These are phyloP conservation scores for Leucoptera coffeella DNA, from an alignment of 2,888 invertebrate genomes.

Conservation along the genomic window DNA sequence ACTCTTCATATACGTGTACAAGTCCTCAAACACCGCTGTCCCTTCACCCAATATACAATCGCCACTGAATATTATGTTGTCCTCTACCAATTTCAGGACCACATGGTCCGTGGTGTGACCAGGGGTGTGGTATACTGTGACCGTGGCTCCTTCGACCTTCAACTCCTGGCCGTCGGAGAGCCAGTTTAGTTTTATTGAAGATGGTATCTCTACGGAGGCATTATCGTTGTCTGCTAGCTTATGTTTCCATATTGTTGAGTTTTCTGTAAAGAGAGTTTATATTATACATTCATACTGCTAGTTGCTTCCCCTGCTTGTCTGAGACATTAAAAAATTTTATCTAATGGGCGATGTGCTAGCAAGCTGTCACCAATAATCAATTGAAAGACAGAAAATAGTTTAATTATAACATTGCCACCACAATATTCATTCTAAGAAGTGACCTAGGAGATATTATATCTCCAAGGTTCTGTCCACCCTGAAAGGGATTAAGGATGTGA, in stretches of 20 bases:
- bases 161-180: conserved; percentile 71
- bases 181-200: conserved; percentile 43
- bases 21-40: conserved; percentile 91
- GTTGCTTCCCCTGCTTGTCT: too few species aligned
- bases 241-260: conserved; percentile 64
- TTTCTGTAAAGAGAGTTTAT: conserved; percentile 14
- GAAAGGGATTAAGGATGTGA: too few species aligned
- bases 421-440: too few species aligned
- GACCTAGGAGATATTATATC: too few species aligned
- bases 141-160: conserved; percentile 75
- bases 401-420: too few species aligned
- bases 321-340: too few species aligned
- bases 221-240: conserved; percentile 44
- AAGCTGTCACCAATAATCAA: too few species aligned
- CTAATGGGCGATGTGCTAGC: too few species aligned
- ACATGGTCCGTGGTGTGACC: conserved; percentile 96
- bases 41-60: conserved; percentile 94
- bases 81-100: conserved; percentile 70
- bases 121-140: conserved; percentile 59
- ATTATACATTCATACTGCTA: too few species aligned
- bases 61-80: conserved; percentile 84
- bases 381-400: too few species aligned
- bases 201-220: conserved; percentile 35
- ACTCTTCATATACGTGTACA: conserved; percentile 84
- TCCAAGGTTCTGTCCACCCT: too few species aligned